Base-by-base conservation (phyloP, 2,113 vertebrate genomes). In the Lophochroa leadbeateri region DNA sequence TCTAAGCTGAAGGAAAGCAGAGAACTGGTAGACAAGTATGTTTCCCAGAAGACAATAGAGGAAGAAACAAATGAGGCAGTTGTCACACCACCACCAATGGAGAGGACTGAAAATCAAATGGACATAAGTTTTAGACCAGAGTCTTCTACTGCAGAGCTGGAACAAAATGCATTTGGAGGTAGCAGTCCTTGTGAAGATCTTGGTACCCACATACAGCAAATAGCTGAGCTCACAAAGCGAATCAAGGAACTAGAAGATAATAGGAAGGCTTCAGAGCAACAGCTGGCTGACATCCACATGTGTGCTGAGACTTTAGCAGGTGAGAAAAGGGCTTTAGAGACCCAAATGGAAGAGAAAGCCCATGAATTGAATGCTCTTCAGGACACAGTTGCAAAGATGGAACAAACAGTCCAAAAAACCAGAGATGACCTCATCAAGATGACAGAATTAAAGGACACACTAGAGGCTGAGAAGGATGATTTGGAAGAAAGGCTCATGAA, bases 401-500 rank as follows among this genome's bases (percentile, higher is more conserved):
- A 98, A 57, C 55, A 92, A 44, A 94, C 24, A 1, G 75, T 97
- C 72, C 86, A 97, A 31, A 97, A 97, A 86, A 98, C 94, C 47
- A 98, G 98, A 80, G 96, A 96, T 0, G 98, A 99, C 72, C 97
- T 99, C 15, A 77, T 97, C 33, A 98, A 97, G 90, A 97, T 98
- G 72, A 97, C 98, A 57, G 97, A 88, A 57, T 96, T 98, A 78
- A 98, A 98, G 49, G 94, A 97, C 10, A 31, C 33, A 1, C 97
- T 99, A 15, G 99, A 99, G 86, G 91, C 96, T 3, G 99, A 99
- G 91, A 99, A 99, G 72, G 99, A 99, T 86, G 99, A 99, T 83
- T 97, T 99, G 67, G 99, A 99, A 97, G 99, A 99, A 90, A 97
- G 98, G 76, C 98, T 99, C 49, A 99, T 99, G 99, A 99, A 99